Conservation (phyloP, 30 jellyfish, hydroid and myxozoan species). For the Hydractinia echinata region DNA sequence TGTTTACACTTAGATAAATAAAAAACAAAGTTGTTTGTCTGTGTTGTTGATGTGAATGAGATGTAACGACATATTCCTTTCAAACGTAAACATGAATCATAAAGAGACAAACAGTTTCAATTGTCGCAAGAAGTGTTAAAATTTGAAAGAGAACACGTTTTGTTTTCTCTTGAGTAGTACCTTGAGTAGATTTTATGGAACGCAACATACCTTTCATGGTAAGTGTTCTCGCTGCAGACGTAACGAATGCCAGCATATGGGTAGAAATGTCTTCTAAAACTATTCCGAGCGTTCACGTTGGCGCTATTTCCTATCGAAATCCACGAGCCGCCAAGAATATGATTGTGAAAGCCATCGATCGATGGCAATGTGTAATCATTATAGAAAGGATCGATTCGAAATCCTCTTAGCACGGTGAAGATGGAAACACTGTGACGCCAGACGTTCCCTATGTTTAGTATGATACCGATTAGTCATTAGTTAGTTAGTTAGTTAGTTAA, state of each 20-base stretch:
- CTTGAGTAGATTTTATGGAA: no score
- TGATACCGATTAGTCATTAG: no score
- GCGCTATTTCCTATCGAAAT: constrained; percentile 34
- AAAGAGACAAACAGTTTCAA: no score
- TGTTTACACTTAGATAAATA: no score
- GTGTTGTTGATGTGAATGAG: no score
- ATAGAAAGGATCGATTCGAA: constrained; percentile 22
- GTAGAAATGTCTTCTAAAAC: constrained; percentile 32
- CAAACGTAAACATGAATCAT: no score
- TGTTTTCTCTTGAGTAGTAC: no score
- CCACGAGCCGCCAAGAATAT: constrained; percentile 36
- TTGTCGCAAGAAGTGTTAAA: no score
- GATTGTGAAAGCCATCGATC: constrained; percentile 36
- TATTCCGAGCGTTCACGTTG: constrained; percentile 27
- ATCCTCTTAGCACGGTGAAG: constrained; percentile 22
- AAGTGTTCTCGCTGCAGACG: constrained; percentile 18
- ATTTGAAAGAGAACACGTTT: no score
- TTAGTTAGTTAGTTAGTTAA: no score
- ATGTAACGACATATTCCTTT: no score
- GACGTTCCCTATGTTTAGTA: background rate
- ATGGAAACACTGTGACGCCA: constrained; percentile 42
- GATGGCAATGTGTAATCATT: constrained; percentile 32
- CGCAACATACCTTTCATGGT: constrained; percentile 19
- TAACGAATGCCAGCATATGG: constrained; percentile 37
- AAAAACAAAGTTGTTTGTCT: no score